A percentile compares a stretch with the other conserved stretches of the same genome.
phyloP scores from a whole-genome alignment of 2,113 vertebrate species.

The Neodontobutis hainanensis region DNA sequence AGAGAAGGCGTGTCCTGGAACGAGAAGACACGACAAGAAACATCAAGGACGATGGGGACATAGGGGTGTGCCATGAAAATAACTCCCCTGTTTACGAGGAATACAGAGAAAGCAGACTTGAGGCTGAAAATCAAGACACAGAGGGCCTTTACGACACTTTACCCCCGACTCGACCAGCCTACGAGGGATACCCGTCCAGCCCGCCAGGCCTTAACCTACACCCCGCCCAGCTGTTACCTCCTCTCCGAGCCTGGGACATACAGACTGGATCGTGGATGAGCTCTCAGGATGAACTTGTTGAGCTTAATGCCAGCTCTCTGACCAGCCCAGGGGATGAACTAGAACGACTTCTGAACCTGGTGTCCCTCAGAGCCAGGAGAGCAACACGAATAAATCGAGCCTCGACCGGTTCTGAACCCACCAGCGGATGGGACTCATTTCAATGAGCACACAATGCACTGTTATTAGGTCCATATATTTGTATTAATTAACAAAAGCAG shows the following conservation, averaged over 20 bases:
- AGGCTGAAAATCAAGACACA: slow-evolving; percentile 21
- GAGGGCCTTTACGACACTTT: slow-evolving; percentile 85
- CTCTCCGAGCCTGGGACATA: slow-evolving; percentile 74
- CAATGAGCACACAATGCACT: slow-evolving; percentile 41
- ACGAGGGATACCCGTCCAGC: slow-evolving; percentile 71
- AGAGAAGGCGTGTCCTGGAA: slow-evolving; percentile 38
- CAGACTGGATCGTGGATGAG: slow-evolving; percentile 57
- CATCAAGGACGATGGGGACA: slow-evolving; percentile 37
- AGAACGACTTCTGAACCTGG: slow-evolving; percentile 72
- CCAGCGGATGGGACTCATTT: slow-evolving; percentile 55
- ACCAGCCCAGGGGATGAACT: slow-evolving; percentile 72
- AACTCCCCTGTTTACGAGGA: slow-evolving; percentile 85
- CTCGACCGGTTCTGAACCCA: slow-evolving; percentile 63
- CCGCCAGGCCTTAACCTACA: slow-evolving; percentile 65
- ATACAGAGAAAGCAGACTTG: slow-evolving; percentile 66
- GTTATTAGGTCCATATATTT: slow-evolving; percentile 30
- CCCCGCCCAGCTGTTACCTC: slow-evolving; percentile 70
- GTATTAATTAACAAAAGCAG: slow-evolving; percentile 17
- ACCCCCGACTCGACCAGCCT: slow-evolving; percentile 81
- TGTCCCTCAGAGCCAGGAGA: slow-evolving; percentile 69
- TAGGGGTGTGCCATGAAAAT: slow-evolving; percentile 11
- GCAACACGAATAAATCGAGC: slow-evolving; percentile 62
- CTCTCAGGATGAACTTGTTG: slow-evolving; percentile 32
- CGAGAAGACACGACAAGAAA: slow-evolving; percentile 34
- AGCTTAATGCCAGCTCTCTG: slow-evolving; percentile 29